A percentile compares a stretch with the other conserved stretches of the same genome.
phyloP scores from a whole-genome alignment of 2,113 vertebrate species.

The Pseudorasbora parva region DNA sequence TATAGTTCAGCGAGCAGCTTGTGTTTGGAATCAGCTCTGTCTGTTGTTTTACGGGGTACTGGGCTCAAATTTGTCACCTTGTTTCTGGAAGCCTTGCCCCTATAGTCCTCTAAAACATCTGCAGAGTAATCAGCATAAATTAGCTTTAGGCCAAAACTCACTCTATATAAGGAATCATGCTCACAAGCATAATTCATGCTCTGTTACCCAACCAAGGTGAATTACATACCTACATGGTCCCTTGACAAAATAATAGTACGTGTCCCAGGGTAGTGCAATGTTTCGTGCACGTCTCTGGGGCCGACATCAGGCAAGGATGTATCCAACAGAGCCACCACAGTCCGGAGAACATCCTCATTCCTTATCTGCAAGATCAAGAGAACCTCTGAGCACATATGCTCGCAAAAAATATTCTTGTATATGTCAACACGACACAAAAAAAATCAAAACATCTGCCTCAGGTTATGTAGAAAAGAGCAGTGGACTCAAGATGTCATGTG shows the following conservation, averaged over 20 bases:
- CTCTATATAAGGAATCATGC: not conserved
- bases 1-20: constrained; percentile 44
- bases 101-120: constrained; percentile 60
- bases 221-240: constrained; percentile 41
- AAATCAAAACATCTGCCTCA: not conserved
- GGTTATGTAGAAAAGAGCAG: constrained; percentile 12
- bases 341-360: constrained; percentile 53
- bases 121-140: constrained; percentile 1
- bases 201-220: not conserved
- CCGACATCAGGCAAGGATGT: constrained; percentile 50
- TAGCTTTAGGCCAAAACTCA: not conserved
- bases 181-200: not conserved
- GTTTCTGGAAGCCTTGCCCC: not conserved
- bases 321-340: constrained; percentile 53
- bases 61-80: not conserved
- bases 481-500: not conserved
- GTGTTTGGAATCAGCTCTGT: not conserved
- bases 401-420: constrained; percentile 4
- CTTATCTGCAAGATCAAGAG: constrained; percentile 38
- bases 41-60: not conserved
- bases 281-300: constrained; percentile 43
- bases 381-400: constrained; percentile 3
- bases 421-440: not conserved
- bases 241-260: constrained; percentile 54
- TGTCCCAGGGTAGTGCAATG: constrained; percentile 37